Evolutionary conservation across 1,140 invertebrate species (phyloP).

Genomic region (Lanistes nyassanus): DNA sequence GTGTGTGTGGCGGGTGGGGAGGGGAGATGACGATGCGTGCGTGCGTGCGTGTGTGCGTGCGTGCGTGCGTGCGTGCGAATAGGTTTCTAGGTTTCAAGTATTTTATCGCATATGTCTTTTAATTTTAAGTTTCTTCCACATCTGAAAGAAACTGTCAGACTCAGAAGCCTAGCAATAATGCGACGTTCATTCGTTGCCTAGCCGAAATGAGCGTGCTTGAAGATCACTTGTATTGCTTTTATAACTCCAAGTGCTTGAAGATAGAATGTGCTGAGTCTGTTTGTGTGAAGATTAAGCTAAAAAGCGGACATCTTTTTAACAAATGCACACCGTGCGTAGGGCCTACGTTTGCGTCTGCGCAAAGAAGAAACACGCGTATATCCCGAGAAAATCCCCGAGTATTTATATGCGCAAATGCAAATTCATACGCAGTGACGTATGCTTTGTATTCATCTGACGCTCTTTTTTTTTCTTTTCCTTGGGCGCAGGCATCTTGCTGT

Average conservation of each 20-base stretch:
- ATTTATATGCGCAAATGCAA: no score
- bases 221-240: background rate
- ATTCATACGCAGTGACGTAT: no score
- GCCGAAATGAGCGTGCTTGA: background rate
- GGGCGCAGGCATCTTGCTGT: slow-evolving; percentile 17
- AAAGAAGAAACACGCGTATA: background rate
- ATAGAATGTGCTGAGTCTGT: background rate
- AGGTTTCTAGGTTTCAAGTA: background rate
- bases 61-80: background rate
- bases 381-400: background rate
- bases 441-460: background rate
- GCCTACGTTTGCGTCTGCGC: background rate
- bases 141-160: background rate
- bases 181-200: background rate
- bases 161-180: background rate
- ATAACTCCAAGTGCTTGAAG: background rate
- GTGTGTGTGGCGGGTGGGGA: background rate
- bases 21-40: background rate
- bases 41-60: slow-evolving; percentile 9
- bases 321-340: background rate
- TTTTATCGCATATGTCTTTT: background rate
- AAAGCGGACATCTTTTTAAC: background rate
- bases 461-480: background rate
- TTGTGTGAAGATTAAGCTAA: background rate
- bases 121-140: background rate